Percentiles rank a stretch among this genome's conserved stretches.
phyloP scores from a whole-genome alignment of 1,140 invertebrate genomes.

The Bicyclus anynana region DNA sequence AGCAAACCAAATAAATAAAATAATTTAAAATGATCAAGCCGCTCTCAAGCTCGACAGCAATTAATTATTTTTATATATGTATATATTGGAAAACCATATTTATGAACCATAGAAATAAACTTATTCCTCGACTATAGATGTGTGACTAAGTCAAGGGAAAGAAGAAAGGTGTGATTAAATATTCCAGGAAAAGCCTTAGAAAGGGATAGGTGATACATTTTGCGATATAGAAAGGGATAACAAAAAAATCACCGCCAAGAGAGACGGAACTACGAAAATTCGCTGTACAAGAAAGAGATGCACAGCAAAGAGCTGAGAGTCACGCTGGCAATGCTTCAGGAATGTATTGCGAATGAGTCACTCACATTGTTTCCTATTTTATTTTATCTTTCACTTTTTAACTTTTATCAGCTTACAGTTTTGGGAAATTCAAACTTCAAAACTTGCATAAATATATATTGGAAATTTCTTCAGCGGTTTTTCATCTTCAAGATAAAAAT shows the following conservation, averaged over 20 bases:
- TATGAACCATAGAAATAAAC: too few species aligned
- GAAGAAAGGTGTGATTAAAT: constrained; percentile 13
- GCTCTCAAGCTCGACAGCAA: too few species aligned
- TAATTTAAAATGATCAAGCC: too few species aligned
- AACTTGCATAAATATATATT: not conserved
- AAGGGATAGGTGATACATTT: constrained; percentile 1
- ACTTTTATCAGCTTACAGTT: not conserved
- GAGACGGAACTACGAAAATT: not conserved
- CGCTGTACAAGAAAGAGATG: constrained; percentile 16
- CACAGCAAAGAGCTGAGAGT: constrained; percentile 25
- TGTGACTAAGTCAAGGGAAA: constrained; percentile 8
- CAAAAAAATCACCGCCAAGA: not conserved
- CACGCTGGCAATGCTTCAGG: constrained; percentile 24
- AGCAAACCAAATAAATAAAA: too few species aligned
- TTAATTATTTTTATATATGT: too few species aligned
- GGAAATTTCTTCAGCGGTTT: not conserved
- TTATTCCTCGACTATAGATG: constrained; percentile 16
- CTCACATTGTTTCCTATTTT: not conserved
- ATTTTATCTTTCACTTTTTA: not conserved
- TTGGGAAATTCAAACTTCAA: not conserved
- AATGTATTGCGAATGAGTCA: constrained; percentile 29
- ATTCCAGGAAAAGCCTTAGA: constrained; percentile 7
- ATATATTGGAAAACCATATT: too few species aligned
- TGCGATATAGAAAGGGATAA: not conserved
- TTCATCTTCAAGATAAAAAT: too few species aligned